Conservation (phyloP, 1,140 invertebrate species). For the Penaeus japonicus region DNA sequence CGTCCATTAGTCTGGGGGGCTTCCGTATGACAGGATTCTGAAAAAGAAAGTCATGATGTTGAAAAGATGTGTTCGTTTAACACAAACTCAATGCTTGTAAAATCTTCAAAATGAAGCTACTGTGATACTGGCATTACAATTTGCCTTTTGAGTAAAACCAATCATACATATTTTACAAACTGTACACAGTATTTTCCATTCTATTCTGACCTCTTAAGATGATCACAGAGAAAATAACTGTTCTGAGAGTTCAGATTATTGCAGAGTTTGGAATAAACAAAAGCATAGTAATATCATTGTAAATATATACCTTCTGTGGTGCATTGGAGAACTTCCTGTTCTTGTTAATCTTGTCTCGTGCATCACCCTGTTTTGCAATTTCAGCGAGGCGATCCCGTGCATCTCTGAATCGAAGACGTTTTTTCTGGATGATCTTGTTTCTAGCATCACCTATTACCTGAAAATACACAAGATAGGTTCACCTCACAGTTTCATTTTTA, state of each 20-base stretch:
- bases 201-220: no score
- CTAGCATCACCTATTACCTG: conserved; percentile 70
- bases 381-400: conserved; percentile 75
- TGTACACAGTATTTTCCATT: no score
- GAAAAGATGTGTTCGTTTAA: not conserved
- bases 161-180: not conserved
- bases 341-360: conserved; percentile 70
- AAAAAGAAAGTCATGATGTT: not conserved
- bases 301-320: not conserved
- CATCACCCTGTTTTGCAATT: conserved; percentile 74
- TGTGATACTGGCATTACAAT: not conserved
- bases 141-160: not conserved
- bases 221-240: no score
- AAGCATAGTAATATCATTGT: not conserved
- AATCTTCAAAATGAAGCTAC: no score
- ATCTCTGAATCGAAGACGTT: conserved; percentile 72
- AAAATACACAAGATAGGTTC: no score
- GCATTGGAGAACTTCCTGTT: conserved; percentile 60
- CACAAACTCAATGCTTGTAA: not conserved
- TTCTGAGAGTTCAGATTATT: not conserved
- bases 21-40: not conserved
- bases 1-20: not conserved
- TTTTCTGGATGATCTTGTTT: conserved; percentile 75
- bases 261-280: not conserved
- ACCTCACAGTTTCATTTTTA: no score